Evolutionary conservation across 1,140 invertebrate genomes (phyloP), one percentile per base, ranked within the genome.

Genomic region (Procambarus virginalis): DNA sequence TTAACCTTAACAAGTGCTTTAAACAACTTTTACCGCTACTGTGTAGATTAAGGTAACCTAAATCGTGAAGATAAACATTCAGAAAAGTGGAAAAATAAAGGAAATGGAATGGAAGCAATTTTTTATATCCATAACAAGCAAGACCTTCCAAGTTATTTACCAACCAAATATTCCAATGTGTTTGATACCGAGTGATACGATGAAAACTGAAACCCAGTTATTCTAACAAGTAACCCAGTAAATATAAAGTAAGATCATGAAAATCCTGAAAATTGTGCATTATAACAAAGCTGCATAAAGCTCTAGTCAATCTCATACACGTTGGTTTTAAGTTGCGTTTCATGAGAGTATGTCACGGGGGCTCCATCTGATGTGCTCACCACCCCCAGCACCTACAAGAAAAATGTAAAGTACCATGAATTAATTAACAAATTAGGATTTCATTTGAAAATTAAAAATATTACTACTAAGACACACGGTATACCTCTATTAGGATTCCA

Each of bases 301-400:
- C 6, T 76, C 73, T 87, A 91, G 77, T 86, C 85, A 49, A 91
- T 86, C 79, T 91, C 90, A 34, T 91, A 91, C 9, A 87, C 58
- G n/a, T 83, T 92, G 68, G 91, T 92, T 76, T 91, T 90, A 64
- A 92, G 68, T 22, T 76, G 73, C 45, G 89, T 91, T 55, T 92
- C 91, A 9, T 82, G 73, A 45, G 89, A 91, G 82, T 77, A 91
- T 20, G 68, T 76, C 14, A 90, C 75, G 10, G 91, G 85, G 20
- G 89, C 87, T 8, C 89, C 86, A 73, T 92, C 91, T 2, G 89
- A 88, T 34, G 87, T 92, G 82, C 89, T 92, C 60, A 92, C 89
- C 8, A 92, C 91, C 4, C 86, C 89, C 34, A 86, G 46, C 5
- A 92, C 91, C 91, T 92, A 89, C 2, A 78, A 82, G n/a, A 79